Evolutionary conservation across 2,797 vertebrate genomes (phyloP).

Genomic region (Benthosema pterotum): DNA sequence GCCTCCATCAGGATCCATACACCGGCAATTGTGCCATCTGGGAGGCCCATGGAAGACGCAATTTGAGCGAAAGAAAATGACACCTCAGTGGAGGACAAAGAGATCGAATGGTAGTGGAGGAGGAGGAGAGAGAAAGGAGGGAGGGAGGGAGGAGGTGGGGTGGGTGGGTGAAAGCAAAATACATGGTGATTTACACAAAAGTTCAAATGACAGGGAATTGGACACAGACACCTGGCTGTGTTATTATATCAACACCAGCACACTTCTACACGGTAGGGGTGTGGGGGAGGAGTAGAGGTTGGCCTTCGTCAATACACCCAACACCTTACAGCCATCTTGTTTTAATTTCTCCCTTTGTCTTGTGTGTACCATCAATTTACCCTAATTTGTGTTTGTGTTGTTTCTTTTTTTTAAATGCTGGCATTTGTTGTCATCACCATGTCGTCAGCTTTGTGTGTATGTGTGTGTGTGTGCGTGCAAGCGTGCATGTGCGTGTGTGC

Average conservation of each 20-base stretch:
- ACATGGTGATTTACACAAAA: slow-evolving; percentile 84
- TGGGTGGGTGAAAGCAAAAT: slow-evolving; percentile 54
- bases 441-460: slow-evolving; percentile 16
- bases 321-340: slow-evolving; percentile 59
- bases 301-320: slow-evolving; percentile 45
- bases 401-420: slow-evolving; percentile 46
- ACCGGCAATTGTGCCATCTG: slow-evolving; percentile 74
- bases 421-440: slow-evolving; percentile 59
- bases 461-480: too few species aligned
- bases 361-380: slow-evolving; percentile 66
- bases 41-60: slow-evolving; percentile 77
- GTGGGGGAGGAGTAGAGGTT: slow-evolving; percentile 45
- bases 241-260: slow-evolving; percentile 81
- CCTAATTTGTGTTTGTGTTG: slow-evolving; percentile 35
- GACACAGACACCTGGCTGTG: slow-evolving; percentile 79
- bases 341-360: slow-evolving; percentile 28
- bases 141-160: slow-evolving; percentile 43
- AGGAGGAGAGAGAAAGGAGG: slow-evolving; percentile 60
- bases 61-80: slow-evolving; percentile 85
- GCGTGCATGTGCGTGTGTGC: too few species aligned
- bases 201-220: slow-evolving; percentile 81
- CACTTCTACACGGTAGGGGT: slow-evolving; percentile 58
- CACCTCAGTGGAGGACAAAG: slow-evolving; percentile 57
- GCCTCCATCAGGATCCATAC: slow-evolving; percentile 83
- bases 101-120: slow-evolving; percentile 59